Evolutionary conservation across 92 coral and sea anemone genomes (phyloP).

Genomic region (Palythoa heliodiscus): DNA sequence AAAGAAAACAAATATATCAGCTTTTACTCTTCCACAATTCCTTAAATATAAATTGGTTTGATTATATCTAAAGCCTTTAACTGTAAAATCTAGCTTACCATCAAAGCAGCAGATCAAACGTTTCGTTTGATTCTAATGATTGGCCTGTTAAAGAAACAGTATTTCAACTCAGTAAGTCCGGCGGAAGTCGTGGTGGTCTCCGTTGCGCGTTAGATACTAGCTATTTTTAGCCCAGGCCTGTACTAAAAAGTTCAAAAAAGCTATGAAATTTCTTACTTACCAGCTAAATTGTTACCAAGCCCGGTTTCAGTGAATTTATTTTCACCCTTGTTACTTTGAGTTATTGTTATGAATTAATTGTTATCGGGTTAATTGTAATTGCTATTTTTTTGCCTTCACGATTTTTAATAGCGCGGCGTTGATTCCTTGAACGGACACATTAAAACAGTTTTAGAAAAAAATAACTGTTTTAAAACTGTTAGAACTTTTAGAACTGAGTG

Average conservation of each 20-base stretch:
- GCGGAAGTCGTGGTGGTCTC: neutral
- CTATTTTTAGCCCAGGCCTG: neutral
- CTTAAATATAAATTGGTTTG: neutral
- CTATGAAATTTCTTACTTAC: constrained; percentile 4
- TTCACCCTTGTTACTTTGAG: neutral
- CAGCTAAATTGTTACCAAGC: neutral
- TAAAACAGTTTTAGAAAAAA: too few species aligned
- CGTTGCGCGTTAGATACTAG: neutral
- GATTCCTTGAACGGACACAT: too few species aligned
- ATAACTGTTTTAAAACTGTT: too few species aligned
- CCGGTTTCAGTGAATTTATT: neutral
- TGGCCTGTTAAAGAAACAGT: neutral
- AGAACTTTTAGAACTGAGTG: too few species aligned
- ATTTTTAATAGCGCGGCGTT: too few species aligned
- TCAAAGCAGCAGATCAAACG: neutral
- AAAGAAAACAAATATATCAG: neutral
- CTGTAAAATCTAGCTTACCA: neutral
- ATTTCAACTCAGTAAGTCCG: constrained; percentile 18
- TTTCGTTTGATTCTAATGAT: neutral
- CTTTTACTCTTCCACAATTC: neutral
- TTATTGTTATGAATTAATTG: neutral
- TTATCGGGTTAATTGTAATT: too few species aligned
- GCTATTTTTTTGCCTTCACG: too few species aligned
- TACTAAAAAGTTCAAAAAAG: neutral
- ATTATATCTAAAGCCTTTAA: neutral